Evolutionary conservation across 1,140 invertebrate genomes (phyloP), one percentile per base, ranked within the genome.

Genomic region (Bombus waltoni): DNA sequence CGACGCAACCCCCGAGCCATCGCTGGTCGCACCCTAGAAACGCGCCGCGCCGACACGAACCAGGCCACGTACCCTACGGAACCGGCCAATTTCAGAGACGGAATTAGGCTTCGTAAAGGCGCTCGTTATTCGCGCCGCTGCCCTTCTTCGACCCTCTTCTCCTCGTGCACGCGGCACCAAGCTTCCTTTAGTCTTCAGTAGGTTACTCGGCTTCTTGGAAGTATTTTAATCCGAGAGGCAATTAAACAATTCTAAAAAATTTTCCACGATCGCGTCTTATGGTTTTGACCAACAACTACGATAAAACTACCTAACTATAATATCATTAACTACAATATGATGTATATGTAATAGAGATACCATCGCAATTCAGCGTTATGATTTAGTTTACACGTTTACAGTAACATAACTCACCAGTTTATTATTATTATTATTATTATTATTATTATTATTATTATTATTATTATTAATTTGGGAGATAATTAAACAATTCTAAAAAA

Each of bases 1-100:
- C 47, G 47, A 53, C 6, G 47, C 47, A 53, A 53, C 81, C 72
- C 44, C 35, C 28, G 25, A 28, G 32, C 53, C 42, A 53, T 68
- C 18, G 68, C 53, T 28, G 28, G 71, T 47, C 25, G 22, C 81
- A 66, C 81, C 72, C 81, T 35, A 75, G 72, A 66, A 83, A 68
- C 18, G 47, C 47, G 47, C 18, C 18, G 47, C 18, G 47, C 47
- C 47, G 47, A 53, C 47, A 53, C 72, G 71, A 81, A 74, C 11
- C 35, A 38, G 53, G 53, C 70, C 71, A 53, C 47, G 35, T 72
- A 35, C 42, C 78, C 44, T 9, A 38, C 28, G 22, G 66, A 57
- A 71, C 28, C 22, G 66, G 66, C 25, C 78, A 80, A 57, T 80
- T 80, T 57, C 3, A 18, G 11, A 44, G 40, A 53, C 42, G 62